These are phyloP conservation scores for Leptodactylus fuscus DNA, from an alignment of 2,113 vertebrate genomes.

Conservation along the genomic window DNA sequence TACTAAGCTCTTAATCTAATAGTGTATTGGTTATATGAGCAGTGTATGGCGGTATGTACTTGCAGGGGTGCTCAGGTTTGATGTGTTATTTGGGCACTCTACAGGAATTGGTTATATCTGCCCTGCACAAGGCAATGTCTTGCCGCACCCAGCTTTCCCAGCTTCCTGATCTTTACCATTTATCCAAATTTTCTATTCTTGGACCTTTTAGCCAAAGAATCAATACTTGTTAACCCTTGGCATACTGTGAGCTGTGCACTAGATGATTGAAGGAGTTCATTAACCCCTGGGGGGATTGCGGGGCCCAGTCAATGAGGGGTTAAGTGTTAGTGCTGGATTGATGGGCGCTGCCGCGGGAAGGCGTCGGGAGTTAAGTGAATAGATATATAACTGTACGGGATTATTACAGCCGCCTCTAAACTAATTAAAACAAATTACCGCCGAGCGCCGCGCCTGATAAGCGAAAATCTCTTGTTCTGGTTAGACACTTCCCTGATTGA, in stretches of 20 bases:
- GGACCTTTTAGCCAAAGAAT: background rate
- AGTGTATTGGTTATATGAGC: no score
- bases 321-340: conserved; percentile 46
- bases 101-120: no score
- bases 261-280: background rate
- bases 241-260: background rate
- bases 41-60: no score
- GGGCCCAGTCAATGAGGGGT: conserved; percentile 3
- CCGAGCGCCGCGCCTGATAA: conserved; percentile 61
- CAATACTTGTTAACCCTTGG: background rate
- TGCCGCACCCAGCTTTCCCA: background rate
- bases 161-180: no score
- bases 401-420: conserved; percentile 65
- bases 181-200: background rate
- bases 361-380: conserved; percentile 59
- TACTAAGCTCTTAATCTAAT: no score
- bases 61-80: no score
- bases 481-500: conserved; percentile 61
- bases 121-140: no score
- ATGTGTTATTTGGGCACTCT: no score
- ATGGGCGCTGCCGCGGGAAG: conserved; percentile 45
- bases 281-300: conserved; percentile 38
- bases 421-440: conserved; percentile 64
- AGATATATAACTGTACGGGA: conserved; percentile 61
- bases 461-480: conserved; percentile 62